Conservation (phyloP, 1,140 invertebrate genomes). For the Tribolium madens region DNA sequence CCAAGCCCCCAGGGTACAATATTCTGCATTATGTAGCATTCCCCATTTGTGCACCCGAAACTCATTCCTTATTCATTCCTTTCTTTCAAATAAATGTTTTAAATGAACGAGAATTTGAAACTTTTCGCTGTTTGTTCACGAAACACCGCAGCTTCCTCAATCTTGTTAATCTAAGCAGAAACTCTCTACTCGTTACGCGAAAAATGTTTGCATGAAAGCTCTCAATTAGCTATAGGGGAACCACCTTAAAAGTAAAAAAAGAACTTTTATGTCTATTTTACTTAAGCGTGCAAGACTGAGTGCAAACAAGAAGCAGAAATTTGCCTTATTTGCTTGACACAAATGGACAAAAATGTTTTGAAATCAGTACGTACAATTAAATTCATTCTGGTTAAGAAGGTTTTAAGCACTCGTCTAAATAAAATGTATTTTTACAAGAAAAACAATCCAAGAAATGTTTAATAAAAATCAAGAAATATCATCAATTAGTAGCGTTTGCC, state of each 20-base stretch:
- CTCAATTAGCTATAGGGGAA: not conserved
- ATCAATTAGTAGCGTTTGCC: not conserved
- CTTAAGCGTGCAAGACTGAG: not conserved
- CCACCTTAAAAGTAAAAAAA: not conserved
- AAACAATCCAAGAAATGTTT: not conserved
- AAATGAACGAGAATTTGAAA: constrained; percentile 36
- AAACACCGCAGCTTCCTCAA: not conserved
- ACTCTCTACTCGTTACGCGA: not conserved
- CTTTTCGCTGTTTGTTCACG: not conserved
- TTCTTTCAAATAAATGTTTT: constrained; percentile 35
- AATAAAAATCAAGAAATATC: not conserved
- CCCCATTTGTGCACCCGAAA: constrained; percentile 10
- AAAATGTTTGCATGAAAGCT: not conserved
- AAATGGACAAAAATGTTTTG: too few species aligned
- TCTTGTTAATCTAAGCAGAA: not conserved
- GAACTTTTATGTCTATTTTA: not conserved
- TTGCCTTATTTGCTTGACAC: not conserved
- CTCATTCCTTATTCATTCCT: constrained; percentile 21
- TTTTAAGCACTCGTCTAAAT: not conserved
- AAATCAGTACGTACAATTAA: too few species aligned
- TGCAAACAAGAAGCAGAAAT: not conserved
- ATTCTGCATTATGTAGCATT: constrained; percentile 17
- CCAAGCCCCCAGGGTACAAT: not conserved
- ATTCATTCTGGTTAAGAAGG: not conserved
- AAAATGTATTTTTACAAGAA: not conserved